Evolutionary conservation across 2,888 invertebrate genomes (phyloP).

Genomic region (Coelinius sp.): DNA sequence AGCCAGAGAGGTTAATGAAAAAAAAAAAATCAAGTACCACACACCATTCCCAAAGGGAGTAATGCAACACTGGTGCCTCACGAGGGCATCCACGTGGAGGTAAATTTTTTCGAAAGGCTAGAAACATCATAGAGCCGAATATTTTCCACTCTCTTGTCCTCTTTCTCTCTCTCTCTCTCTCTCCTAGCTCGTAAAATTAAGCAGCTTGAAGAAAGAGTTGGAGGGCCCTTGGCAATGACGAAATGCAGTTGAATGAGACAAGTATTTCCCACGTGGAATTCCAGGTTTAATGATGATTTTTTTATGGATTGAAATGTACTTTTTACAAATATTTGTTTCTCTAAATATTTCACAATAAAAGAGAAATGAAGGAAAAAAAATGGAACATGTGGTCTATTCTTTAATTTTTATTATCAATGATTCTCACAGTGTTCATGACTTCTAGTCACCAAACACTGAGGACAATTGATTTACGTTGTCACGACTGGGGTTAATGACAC

Average conservation of each 20-base stretch:
- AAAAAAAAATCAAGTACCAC: background rate
- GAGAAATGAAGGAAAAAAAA: background rate
- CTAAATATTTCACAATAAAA: no score
- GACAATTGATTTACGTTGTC: slow-evolving; percentile 60
- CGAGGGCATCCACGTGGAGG: slow-evolving; percentile 47
- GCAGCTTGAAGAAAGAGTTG: background rate
- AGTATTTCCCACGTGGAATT: slow-evolving; percentile 15
- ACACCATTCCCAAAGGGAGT: background rate
- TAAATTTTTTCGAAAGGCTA: slow-evolving; percentile 36
- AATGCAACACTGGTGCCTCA: slow-evolving; percentile 30
- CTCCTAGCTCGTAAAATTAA: background rate
- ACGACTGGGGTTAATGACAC: slow-evolving; percentile 65
- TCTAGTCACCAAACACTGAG: slow-evolving; percentile 52
- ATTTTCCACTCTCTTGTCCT: slow-evolving; percentile 18
- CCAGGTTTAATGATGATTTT: background rate
- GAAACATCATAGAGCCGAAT: slow-evolving; percentile 23
- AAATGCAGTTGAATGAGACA: background rate
- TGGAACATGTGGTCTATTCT: background rate
- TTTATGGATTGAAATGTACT: no score
- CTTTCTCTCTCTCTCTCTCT: slow-evolving; percentile 2
- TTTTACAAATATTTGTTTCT: no score
- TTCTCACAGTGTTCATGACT: background rate
- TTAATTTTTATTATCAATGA: background rate
- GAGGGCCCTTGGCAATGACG: background rate
- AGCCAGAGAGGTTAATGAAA: no score